Evolutionary conservation across 2,797 vertebrate genomes (phyloP).

Genomic region (Lepilemur septentrionalis): DNA sequence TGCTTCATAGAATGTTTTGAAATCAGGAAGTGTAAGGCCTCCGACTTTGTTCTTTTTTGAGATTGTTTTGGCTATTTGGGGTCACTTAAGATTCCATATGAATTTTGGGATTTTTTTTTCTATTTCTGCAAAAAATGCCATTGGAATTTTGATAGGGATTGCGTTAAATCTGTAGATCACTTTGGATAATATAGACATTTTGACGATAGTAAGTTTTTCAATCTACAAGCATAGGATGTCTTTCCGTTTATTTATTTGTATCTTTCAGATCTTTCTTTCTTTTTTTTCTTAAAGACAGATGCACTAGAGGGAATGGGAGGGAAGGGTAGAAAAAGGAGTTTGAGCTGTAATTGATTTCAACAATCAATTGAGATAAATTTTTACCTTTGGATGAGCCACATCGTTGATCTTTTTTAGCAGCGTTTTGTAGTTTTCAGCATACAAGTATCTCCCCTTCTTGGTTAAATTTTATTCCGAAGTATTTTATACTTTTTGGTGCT

Average conservation of each 20-base stretch:
- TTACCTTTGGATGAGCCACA: neutral
- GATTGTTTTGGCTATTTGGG: neutral
- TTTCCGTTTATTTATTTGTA: neutral
- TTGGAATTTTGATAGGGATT: neutral
- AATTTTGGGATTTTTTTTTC: neutral
- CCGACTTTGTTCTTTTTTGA: neutral
- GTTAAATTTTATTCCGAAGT: neutral
- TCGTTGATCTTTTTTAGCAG: neutral
- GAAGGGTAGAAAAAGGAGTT: neutral
- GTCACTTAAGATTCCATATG: neutral
- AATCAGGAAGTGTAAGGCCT: neutral
- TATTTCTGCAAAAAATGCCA: neutral
- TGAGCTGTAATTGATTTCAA: neutral
- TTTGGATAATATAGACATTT: neutral
- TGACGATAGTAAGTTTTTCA: neutral
- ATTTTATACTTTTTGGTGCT: neutral
- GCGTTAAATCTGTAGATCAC: neutral
- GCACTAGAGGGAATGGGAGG: neutral
- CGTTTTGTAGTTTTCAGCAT: neutral
- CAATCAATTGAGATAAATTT: neutral
- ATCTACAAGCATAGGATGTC: neutral
- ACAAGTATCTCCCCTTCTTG: neutral
- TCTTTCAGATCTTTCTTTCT: neutral
- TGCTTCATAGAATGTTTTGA: neutral
- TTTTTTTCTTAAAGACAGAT: neutral